Percentiles rank a stretch among this genome's conserved stretches.
Evolutionary conservation across 1,140 invertebrate species (phyloP).

Genomic region (Atta texana): DNA sequence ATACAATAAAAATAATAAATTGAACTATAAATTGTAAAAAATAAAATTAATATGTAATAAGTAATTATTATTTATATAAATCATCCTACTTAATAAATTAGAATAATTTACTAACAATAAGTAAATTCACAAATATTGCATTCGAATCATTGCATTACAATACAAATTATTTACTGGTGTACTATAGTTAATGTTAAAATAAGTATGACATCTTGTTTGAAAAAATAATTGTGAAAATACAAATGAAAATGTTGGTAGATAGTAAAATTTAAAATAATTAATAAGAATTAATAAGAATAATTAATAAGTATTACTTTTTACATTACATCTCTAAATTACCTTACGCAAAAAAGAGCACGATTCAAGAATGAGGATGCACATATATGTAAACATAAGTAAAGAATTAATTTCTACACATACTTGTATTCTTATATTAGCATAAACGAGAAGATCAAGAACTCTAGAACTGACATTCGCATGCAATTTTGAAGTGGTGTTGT

Average conservation of each 20-base stretch:
- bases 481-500: slow-evolving; percentile 21
- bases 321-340: too few relatives aligned
- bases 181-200: background rate
- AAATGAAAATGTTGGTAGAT: background rate
- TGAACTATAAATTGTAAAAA: background rate
- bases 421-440: background rate
- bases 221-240: background rate
- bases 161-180: background rate
- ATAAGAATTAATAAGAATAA: background rate
- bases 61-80: background rate
- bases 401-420: slow-evolving; percentile 16
- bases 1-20: background rate
- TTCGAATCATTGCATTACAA: background rate
- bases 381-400: background rate
- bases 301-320: background rate
- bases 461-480: slow-evolving; percentile 3
- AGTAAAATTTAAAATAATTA: background rate
- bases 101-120: background rate
- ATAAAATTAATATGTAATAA: background rate
- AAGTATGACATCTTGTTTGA: background rate
- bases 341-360: background rate
- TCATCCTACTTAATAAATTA: background rate
- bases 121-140: background rate
- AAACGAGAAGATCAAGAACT: slow-evolving; percentile 2
- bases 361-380: background rate